Conservation (phyloP, 2,797 vertebrate species). For the Sebastes miniatus region DNA sequence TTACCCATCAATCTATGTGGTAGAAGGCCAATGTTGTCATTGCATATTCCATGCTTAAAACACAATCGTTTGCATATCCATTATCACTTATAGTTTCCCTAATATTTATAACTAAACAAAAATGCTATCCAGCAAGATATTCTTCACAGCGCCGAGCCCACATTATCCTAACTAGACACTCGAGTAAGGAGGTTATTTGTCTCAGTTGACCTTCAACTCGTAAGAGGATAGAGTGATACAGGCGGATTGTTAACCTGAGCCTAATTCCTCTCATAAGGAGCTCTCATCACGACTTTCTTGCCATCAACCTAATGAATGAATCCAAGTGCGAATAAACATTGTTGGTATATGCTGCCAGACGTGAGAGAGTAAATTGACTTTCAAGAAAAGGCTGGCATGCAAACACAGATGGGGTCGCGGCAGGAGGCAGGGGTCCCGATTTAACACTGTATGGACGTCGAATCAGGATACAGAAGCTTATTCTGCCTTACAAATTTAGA, state of each 20-base stretch:
- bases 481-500: neutral
- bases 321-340: constrained; percentile 16
- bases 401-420: neutral
- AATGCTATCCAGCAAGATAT: neutral
- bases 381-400: neutral
- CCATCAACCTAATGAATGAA: constrained; percentile 63
- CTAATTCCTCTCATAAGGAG: constrained; percentile 69
- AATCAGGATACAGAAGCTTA: too few species aligned
- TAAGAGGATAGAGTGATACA: constrained; percentile 77
- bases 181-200: constrained; percentile 44
- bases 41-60: neutral
- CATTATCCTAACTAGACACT: constrained; percentile 12
- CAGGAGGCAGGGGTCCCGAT: too few species aligned
- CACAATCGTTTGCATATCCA: neutral
- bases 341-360: neutral
- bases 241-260: constrained; percentile 75
- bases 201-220: constrained; percentile 76
- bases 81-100: neutral
- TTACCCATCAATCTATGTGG: neutral
- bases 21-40: neutral
- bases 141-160: neutral
- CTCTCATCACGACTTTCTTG: too few species aligned
- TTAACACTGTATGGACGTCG: too few species aligned
- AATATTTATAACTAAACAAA: neutral
- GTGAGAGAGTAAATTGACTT: neutral